Base-by-base conservation (phyloP, 2,113 vertebrate species). In the Hippocampus abdominalis region DNA sequence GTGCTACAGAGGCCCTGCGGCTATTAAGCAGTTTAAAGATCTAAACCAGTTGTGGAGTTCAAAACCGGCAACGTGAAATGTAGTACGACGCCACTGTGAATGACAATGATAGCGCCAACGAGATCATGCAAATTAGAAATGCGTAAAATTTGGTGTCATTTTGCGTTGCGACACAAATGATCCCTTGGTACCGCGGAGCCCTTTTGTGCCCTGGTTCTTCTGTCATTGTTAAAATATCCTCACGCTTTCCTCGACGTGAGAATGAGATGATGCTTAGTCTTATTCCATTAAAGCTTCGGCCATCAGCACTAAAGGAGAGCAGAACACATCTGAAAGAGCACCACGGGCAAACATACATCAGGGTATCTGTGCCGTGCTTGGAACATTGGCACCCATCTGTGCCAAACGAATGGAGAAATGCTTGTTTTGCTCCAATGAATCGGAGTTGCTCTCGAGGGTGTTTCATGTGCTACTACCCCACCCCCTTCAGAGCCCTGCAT, bases 11-110 rank as follows among this genome's bases (percentile, higher is more conserved):
- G 62, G 40, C 62, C 62, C 62, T 46, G 40, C 13, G 42, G 63
- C 40, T 25, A 64, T 46, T 64, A 64, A 18, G n/a, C 63, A 18
- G 42, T 64, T 42, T 46, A 46, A 64, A 64, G 27, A 46, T 64
- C 42, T 16, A 23, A 15, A 46, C 42, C 42, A 64, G 40, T 64
- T 64, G 13, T 15, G 42, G 63, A 64, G 39, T 42, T 42, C 21
- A 42, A 42, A 63, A n/a, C 15, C 40, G 46, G 63, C 63, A 13
- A 44, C 46, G n/a, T 44, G 63, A 46, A 64, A 64, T 46, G 40
- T 42, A 8, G 40, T 8, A 25, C n/a, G 16, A 44, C n/a, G 13
- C 23, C 15, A 25, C 23, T 42, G 36, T 13, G 36, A 64, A 40
- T 64, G 12, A 42, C 5, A 64, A 64, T 63, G 36, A 64, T 32